Percentiles rank a stretch among this genome's conserved stretches.
phyloP scores from a whole-genome alignment of 2,888 invertebrate species.

The Sarcophaga variegata region DNA sequence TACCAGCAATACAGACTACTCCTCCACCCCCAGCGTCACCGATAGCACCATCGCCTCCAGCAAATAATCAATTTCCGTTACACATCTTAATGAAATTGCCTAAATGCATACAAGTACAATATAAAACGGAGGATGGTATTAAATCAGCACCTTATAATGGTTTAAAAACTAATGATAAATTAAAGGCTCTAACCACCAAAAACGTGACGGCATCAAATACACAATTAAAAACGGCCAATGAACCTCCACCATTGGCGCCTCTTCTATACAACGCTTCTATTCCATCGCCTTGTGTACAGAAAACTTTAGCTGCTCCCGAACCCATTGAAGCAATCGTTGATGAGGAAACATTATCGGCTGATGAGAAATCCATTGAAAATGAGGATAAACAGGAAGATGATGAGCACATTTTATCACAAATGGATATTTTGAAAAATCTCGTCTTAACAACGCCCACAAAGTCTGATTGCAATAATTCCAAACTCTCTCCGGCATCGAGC shows the following conservation, averaged over 20 bases:
- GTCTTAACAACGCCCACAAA: conserved; percentile 58
- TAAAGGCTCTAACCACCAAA: conserved; percentile 23
- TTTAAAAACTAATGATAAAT: conserved; percentile 55
- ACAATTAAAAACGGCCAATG: conserved; percentile 67
- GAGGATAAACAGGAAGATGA: conserved; percentile 48
- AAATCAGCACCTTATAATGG: conserved; percentile 62
- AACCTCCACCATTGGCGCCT: conserved; percentile 69
- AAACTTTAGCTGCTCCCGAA: neutral
- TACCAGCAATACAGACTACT: neutral
- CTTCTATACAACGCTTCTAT: conserved; percentile 65
- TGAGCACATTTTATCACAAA: conserved; percentile 64
- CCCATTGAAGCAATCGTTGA: conserved; percentile 41
- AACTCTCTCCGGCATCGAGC: conserved; percentile 1
- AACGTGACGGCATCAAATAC: conserved; percentile 46
- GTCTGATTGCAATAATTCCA: neutral
- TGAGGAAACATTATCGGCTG: conserved; percentile 65
- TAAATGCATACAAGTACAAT: conserved; percentile 66
- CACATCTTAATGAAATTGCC: conserved; percentile 67
- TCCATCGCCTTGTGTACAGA: conserved; percentile 24
- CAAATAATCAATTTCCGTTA: conserved; percentile 59
- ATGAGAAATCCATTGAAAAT: conserved; percentile 68
- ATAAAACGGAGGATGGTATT: conserved; percentile 63
- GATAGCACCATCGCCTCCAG: neutral
- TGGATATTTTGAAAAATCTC: conserved; percentile 72
- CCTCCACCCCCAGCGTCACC: conserved; percentile 8